These are phyloP conservation scores for Polia nebulosa DNA, from an alignment of 2,888 invertebrate species.

Conservation along the genomic window DNA sequence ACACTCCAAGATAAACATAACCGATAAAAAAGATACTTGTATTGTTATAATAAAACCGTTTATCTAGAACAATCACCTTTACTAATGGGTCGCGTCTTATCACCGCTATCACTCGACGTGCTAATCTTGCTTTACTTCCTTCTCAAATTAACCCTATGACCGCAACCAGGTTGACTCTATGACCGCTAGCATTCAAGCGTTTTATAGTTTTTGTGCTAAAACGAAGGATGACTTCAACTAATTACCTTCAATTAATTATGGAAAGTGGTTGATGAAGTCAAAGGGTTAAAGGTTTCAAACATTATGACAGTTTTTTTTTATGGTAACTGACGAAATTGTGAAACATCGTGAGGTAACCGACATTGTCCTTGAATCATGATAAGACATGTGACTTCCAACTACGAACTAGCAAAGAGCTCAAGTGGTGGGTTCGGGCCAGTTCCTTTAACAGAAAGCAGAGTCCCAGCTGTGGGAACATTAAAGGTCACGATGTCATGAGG, in stretches of 20 bases:
- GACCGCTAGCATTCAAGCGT: slow-evolving; percentile 21
- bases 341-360: neutral
- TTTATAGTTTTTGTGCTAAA: slow-evolving; percentile 40
- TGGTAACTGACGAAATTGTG: neutral
- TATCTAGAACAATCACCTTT: slow-evolving; percentile 74
- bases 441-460: neutral
- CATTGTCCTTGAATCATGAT: neutral
- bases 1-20: slow-evolving; percentile 60
- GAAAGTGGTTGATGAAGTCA: slow-evolving; percentile 36
- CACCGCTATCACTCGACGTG: slow-evolving; percentile 62
- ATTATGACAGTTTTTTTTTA: slow-evolving; percentile 18
- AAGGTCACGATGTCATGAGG: neutral
- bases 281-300: slow-evolving; percentile 27
- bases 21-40: slow-evolving; percentile 60
- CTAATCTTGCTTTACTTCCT: slow-evolving; percentile 55
- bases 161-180: slow-evolving; percentile 40
- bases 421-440: neutral
- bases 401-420: neutral
- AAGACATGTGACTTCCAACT: neutral
- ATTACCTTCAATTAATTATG: no score
- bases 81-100: slow-evolving; percentile 69
- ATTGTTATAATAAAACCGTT: slow-evolving; percentile 62
- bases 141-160: slow-evolving; percentile 48
- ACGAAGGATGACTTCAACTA: slow-evolving; percentile 40
- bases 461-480: neutral